Base-by-base conservation (phyloP, 2,888 invertebrate genomes). In the Protophormia terraenovae region DNA sequence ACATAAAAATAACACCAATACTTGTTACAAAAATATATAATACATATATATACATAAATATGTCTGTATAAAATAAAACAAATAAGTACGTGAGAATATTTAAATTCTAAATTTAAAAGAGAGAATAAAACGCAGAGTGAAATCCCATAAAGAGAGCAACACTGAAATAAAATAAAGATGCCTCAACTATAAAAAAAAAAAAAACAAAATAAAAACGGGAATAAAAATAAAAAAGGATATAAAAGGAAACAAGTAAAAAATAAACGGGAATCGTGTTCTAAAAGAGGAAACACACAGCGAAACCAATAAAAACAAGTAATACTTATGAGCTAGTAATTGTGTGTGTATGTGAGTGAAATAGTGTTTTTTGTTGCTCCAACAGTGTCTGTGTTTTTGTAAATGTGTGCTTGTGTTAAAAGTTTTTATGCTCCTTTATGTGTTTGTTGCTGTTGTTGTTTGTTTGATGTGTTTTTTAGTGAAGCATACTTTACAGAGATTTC, bases 401-500 rank as follows among this genome's bases (percentile, higher is more conserved):
- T 22, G 38, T 24, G 8, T 38, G 62, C 38, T 6, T 16, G 35
- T 35, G 24, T 53, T 32, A 64, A 69, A 60, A 75, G 14, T 69
- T 60, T 60, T 71, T 38, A 47, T 66, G 29, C 8, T 53, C 64
- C 32, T 64, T 47, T 41, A 16, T 75, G 1, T 35, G 16, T 50
- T 47, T 53, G 3, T 45, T 58, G 71, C 53, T 47, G 8, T 19
- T 71, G 10, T 19, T 60, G 14, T n/a, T n/a, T n/a, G n/a, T n/a
- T 64, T 64, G 45, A 32, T 75, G 38, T 29, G 38, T 47, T 19
- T 66, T 81, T 76, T 50, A 50, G 41, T 76, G 45, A 19, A 82
- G 78, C 82, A 78, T 75, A 78, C 69, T 85, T 85, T 79, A 75
- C 82, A 75, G 85, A 82, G 82, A 82, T 83, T 82, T 76, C 12